Conservation (phyloP, 2,888 invertebrate genomes). For the Oxyteleia sp. region DNA sequence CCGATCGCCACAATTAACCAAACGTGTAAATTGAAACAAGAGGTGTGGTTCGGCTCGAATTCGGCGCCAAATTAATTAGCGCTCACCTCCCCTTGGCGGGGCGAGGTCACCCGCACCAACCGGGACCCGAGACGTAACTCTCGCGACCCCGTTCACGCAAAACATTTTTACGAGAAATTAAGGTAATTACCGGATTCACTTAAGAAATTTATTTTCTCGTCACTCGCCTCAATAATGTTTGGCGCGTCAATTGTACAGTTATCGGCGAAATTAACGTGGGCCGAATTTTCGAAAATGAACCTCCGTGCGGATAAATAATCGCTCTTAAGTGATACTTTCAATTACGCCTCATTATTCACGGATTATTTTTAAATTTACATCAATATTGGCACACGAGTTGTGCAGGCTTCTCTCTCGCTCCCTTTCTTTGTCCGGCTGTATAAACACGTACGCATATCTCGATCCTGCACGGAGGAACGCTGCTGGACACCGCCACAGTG, state of each 20-base stretch:
- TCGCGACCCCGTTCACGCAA: too few relatives aligned
- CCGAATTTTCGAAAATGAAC: constrained; percentile 10
- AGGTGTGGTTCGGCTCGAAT: too few relatives aligned
- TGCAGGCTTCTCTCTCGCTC: constrained; percentile 29
- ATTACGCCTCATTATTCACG: constrained; percentile 27
- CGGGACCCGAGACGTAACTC: too few relatives aligned
- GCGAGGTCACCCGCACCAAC: too few relatives aligned
- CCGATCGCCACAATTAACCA: too few relatives aligned
- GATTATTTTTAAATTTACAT: constrained; percentile 36
- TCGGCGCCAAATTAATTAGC: too few relatives aligned
- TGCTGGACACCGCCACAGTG: constrained; percentile 83
- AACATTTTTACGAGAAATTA: too few relatives aligned
- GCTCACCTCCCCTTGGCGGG: too few relatives aligned
- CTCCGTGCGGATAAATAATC: constrained; percentile 27
- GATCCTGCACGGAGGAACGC: constrained; percentile 75
- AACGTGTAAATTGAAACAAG: too few relatives aligned
- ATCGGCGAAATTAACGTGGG: constrained; percentile 26
- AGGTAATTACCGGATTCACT: too few relatives aligned
- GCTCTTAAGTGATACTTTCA: constrained; percentile 12
- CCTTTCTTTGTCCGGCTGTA: constrained; percentile 59
- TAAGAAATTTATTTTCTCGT: too few relatives aligned
- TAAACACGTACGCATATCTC: constrained; percentile 44
- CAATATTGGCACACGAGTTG: constrained; percentile 51
- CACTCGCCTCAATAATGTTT: constrained; percentile 36
- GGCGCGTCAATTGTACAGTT: constrained; percentile 27